These are phyloP conservation scores for Epizoanthus illoricatus DNA, from an alignment of 92 coral and sea anemone genomes.

Conservation along the genomic window DNA sequence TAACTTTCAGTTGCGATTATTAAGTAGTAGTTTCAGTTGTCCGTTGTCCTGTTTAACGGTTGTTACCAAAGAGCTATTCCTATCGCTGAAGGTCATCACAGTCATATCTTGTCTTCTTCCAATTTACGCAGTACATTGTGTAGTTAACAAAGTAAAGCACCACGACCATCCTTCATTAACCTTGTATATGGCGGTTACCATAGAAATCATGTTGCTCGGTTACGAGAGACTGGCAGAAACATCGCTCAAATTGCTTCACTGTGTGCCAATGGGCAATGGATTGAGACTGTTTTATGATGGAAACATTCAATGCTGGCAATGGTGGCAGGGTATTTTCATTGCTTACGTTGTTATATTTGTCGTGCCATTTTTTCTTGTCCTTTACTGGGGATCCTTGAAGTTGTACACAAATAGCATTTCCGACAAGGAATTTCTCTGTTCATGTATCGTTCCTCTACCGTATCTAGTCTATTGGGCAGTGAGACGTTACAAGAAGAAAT, in stretches of 20 bases:
- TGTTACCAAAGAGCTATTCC: constrained; percentile 43
- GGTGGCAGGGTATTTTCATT: constrained; percentile 37
- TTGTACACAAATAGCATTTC: constrained; percentile 23
- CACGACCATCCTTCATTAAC: constrained; percentile 2
- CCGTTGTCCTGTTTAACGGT: constrained; percentile 52
- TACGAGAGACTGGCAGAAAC: no score
- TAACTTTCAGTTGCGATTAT: constrained; percentile 35
- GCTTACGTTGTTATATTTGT: constrained; percentile 14
- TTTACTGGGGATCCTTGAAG: constrained; percentile 48
- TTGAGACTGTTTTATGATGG: constrained; percentile 40
- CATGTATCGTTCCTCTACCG: constrained; percentile 29
- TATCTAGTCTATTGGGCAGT: constrained; percentile 19
- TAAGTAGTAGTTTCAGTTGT: constrained; percentile 13
- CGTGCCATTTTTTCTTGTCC: constrained; percentile 30
- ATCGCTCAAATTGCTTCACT: background rate
- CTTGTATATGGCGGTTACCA: constrained; percentile 9
- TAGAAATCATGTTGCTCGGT: constrained; percentile 8
- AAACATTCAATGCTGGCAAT: constrained; percentile 41
- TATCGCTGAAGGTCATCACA: constrained; percentile 22
- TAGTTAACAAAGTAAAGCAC: background rate
- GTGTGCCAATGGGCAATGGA: constrained; percentile 27
- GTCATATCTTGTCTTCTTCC: constrained; percentile 1
- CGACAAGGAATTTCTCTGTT: constrained; percentile 28
- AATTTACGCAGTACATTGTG: constrained; percentile 25
- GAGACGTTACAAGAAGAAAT: background rate